phyloP scores from a whole-genome alignment of 30 jellyfish, hydroid and myxozoan species.

The Cassiopea andromeda region DNA sequence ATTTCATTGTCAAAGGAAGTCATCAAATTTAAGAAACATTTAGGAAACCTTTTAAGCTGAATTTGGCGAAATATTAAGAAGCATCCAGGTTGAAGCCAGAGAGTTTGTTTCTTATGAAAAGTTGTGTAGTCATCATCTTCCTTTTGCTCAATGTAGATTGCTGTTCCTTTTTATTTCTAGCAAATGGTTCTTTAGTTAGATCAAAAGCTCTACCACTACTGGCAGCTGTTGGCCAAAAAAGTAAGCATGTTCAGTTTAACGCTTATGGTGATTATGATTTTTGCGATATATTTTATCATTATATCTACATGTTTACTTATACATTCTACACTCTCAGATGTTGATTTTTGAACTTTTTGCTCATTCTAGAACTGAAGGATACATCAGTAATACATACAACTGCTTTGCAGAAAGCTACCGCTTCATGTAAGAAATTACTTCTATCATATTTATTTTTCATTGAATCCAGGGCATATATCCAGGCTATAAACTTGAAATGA shows the following conservation, averaged over 20 bases:
- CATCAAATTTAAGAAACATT: too few relatives aligned
- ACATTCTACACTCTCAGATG: too few relatives aligned
- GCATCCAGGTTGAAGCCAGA: too few relatives aligned
- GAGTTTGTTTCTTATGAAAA: too few relatives aligned
- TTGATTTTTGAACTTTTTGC: too few relatives aligned
- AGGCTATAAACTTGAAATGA: too few relatives aligned
- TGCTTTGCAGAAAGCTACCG: constrained; percentile 25
- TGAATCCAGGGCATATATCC: background rate
- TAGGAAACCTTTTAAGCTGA: too few relatives aligned
- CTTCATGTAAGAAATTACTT: constrained; percentile 23
- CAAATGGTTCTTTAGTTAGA: constrained; percentile 27
- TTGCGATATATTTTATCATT: too few relatives aligned
- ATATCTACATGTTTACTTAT: too few relatives aligned
- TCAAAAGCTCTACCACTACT: constrained; percentile 53
- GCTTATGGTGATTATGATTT: background rate
- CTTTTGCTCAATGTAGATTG: background rate
- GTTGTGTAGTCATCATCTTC: background rate
- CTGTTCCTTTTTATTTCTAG: background rate
- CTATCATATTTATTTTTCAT: background rate
- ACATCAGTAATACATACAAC: constrained; percentile 58
- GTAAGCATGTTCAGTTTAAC: background rate
- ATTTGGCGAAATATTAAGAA: too few relatives aligned
- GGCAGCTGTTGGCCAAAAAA: constrained; percentile 54
- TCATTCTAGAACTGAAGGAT: constrained; percentile 14
- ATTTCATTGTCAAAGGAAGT: too few relatives aligned